Evolutionary conservation across 2,888 invertebrate genomes (phyloP).

Genomic region (Hemaris fuciformis): DNA sequence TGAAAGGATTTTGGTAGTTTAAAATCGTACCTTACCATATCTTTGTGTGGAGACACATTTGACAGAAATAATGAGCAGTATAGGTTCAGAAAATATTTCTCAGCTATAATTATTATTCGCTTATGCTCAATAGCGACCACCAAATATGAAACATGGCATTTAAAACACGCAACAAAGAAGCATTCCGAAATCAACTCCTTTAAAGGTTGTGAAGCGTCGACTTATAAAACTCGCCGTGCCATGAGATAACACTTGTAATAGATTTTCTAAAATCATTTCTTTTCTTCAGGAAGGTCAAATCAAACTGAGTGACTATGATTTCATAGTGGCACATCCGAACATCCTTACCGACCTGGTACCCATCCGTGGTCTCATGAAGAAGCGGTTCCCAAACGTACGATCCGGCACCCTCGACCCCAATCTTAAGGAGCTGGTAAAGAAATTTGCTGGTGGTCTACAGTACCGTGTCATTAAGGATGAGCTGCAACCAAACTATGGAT

Average conservation of each 20-base stretch:
- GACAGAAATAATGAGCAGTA: too few relatives aligned
- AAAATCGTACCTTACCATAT: too few relatives aligned
- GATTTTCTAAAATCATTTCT: not conserved
- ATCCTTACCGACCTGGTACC: constrained; percentile 88
- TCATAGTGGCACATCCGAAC: constrained; percentile 88
- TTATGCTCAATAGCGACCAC: too few relatives aligned
- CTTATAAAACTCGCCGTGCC: too few relatives aligned
- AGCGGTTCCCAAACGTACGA: constrained; percentile 86
- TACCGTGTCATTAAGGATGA: constrained; percentile 86
- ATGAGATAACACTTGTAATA: not conserved
- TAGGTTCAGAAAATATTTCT: too few relatives aligned
- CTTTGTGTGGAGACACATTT: too few relatives aligned
- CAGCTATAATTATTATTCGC: too few relatives aligned
- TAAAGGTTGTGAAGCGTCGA: too few relatives aligned
- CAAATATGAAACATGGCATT: too few relatives aligned
- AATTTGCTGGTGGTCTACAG: constrained; percentile 86
- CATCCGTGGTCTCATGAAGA: constrained; percentile 89
- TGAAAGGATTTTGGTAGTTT: too few relatives aligned
- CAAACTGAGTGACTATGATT: constrained; percentile 85
- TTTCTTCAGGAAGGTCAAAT: constrained; percentile 83
- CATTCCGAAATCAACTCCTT: too few relatives aligned
- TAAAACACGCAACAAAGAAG: too few relatives aligned
- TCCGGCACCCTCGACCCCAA: constrained; percentile 86
- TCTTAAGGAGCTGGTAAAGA: constrained; percentile 82
- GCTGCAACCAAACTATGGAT: constrained; percentile 86